Percentiles rank a stretch among this genome's conserved stretches.
phyloP scores from a whole-genome alignment of 2,113 vertebrate species.

The Tragelaphus strepsiceros region DNA sequence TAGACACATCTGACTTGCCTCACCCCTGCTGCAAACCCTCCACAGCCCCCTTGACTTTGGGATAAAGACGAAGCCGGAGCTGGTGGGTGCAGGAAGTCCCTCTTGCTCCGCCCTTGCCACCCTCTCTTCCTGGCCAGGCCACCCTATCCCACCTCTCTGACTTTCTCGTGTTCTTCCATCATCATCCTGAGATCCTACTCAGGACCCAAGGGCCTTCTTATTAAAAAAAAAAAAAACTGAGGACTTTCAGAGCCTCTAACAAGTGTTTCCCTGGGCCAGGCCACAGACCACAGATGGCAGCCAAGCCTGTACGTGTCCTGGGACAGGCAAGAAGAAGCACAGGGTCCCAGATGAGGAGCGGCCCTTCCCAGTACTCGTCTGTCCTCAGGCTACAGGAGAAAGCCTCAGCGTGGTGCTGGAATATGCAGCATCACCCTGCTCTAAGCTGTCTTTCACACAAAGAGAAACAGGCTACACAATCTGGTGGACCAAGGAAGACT shows the following conservation, averaged over 20 bases:
- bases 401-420: background rate
- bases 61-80: background rate
- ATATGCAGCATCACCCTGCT: rapidly evolving
- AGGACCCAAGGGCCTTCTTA: background rate
- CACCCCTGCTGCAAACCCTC: background rate
- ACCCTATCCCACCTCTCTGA: background rate
- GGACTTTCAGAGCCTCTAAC: background rate
- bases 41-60: background rate
- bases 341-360: background rate
- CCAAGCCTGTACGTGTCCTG: no score
- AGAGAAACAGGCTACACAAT: rapidly evolving
- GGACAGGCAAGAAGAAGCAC: background rate
- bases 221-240: background rate
- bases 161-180: background rate
- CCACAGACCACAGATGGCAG: background rate
- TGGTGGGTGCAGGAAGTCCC: background rate
- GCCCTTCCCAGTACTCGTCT: background rate
- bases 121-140: background rate
- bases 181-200: background rate
- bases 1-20: background rate
- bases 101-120: background rate
- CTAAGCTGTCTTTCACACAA: background rate
- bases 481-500: background rate
- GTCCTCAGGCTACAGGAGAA: background rate
- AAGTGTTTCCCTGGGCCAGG: background rate